A percentile compares a stretch with the other conserved stretches of the same genome.
Conservation (phyloP, 30 jellyfish, hydroid and myxozoan genomes). For the Chrysaora quinquecirrha region DNA sequence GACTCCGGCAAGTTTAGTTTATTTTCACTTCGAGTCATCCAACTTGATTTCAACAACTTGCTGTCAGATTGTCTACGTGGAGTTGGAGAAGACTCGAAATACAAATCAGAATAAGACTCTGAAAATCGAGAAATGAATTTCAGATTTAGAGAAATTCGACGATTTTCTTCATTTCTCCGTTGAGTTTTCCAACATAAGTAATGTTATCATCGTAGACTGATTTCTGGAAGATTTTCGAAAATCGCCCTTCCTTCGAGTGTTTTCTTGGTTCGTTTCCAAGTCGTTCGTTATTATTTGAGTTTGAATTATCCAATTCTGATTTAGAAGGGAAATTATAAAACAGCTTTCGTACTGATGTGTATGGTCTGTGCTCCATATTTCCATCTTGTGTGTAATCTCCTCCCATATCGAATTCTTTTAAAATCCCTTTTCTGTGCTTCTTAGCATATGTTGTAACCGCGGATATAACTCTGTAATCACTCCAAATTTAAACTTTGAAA, state of each 20-base stretch:
- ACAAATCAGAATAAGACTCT: slow-evolving; percentile 32
- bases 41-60: slow-evolving; percentile 3
- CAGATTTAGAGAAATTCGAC: not conserved
- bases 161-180: too few relatives aligned
- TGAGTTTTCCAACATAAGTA: too few relatives aligned
- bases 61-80: not conserved
- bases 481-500: too few relatives aligned
- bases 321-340: slow-evolving; percentile 26
- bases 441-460: not conserved
- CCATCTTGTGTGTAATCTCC: not conserved
- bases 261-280: too few relatives aligned
- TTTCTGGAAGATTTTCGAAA: too few relatives aligned
- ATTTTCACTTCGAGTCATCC: not conserved
- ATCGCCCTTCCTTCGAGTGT: too few relatives aligned
- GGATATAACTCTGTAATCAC: too few relatives aligned
- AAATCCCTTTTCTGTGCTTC: not conserved
- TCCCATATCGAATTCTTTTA: not conserved
- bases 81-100: slow-evolving; percentile 1
- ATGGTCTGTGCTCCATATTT: slow-evolving; percentile 34
- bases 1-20: too few relatives aligned
- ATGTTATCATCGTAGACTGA: too few relatives aligned
- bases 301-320: not conserved
- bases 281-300: too few relatives aligned
- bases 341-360: slow-evolving; percentile 49
- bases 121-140: not conserved